Conservation (phyloP, 1,140 invertebrate genomes). For the Drosophila sp. region DNA sequence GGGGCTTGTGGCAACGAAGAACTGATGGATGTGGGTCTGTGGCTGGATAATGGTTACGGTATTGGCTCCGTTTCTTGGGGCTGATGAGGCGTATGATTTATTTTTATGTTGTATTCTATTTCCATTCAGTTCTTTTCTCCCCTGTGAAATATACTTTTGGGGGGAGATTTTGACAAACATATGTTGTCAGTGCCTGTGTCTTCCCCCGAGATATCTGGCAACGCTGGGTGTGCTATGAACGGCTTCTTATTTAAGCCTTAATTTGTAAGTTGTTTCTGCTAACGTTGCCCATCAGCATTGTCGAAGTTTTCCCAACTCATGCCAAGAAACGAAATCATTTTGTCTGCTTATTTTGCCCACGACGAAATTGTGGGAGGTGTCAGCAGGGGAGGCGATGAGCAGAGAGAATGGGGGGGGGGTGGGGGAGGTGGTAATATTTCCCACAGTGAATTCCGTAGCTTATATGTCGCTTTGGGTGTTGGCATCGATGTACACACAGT, state of each 20-base stretch:
- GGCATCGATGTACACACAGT: slow-evolving; percentile 20
- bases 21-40: not conserved
- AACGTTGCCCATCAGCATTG: slow-evolving; percentile 47
- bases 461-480: slow-evolving; percentile 28
- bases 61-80: slow-evolving; percentile 69
- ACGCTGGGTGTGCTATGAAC: not conserved
- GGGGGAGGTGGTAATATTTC: not conserved
- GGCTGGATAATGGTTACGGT: slow-evolving; percentile 62
- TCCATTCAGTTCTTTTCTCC: slow-evolving; percentile 36
- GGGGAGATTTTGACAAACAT: slow-evolving; percentile 53
- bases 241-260: slow-evolving; percentile 54
- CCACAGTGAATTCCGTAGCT: slow-evolving; percentile 41
- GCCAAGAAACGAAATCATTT: slow-evolving; percentile 44
- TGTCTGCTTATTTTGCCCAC: not conserved
- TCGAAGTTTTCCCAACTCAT: slow-evolving; percentile 40
- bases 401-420: not conserved
- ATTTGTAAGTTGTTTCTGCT: slow-evolving; percentile 52
- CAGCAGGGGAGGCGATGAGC: not conserved
- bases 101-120: slow-evolving; percentile 80
- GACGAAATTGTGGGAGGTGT: not conserved
- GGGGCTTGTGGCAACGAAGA: too few relatives aligned
- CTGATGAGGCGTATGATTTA: slow-evolving; percentile 82
- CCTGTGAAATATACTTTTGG: slow-evolving; percentile 12
- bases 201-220: slow-evolving; percentile 31
- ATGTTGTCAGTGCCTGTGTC: slow-evolving; percentile 53